phyloP scores from a whole-genome alignment of 2,888 invertebrate genomes.

The Nephrotoma flavescens region DNA sequence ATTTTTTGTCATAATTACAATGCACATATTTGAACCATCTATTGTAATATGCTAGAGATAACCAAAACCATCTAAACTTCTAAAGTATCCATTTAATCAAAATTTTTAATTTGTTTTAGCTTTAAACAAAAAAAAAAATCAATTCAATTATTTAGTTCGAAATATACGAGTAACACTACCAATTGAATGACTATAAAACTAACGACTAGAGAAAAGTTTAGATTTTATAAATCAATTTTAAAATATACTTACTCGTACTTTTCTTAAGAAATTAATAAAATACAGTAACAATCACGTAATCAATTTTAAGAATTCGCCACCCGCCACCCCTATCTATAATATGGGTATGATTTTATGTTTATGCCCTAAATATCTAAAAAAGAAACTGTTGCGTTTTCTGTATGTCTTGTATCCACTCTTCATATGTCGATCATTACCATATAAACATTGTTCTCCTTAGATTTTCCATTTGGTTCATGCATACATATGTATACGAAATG shows the following conservation, averaged over 20 bases:
- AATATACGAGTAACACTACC: not conserved
- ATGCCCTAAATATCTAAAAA: not conserved
- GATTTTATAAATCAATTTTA: not conserved
- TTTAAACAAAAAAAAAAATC: not conserved
- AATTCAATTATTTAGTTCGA: not conserved
- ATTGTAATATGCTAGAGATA: too few relatives aligned
- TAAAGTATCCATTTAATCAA: not conserved
- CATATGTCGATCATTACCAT: not conserved
- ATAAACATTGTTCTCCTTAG: not conserved
- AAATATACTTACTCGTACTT: not conserved
- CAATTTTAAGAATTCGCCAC: not conserved
- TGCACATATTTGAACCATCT: not conserved
- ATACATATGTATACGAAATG: not conserved
- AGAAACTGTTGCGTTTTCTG: not conserved
- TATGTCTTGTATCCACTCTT: not conserved
- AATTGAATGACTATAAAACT: not conserved
- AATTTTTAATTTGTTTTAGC: not conserved
- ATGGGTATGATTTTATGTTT: not conserved
- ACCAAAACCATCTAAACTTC: too few relatives aligned
- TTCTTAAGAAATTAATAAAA: not conserved
- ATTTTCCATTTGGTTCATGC: not conserved
- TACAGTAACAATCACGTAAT: not conserved
- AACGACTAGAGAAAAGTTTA: not conserved
- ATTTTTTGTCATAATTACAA: not conserved
- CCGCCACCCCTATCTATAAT: not conserved